Conservation (phyloP, 2,888 invertebrate species). For the Lapara coniferarum region DNA sequence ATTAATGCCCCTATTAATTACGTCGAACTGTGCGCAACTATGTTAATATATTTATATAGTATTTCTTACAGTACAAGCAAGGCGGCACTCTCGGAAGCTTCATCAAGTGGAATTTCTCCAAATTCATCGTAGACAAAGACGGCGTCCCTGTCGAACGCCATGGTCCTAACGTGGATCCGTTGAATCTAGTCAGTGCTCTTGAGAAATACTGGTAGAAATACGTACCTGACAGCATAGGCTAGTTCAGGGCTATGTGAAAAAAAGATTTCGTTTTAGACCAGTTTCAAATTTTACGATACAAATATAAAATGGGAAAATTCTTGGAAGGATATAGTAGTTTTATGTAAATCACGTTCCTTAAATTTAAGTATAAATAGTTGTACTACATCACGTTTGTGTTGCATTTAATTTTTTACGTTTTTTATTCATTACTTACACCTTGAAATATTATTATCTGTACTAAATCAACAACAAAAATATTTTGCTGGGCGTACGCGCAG, state of each 20-base stretch:
- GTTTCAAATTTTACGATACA: not conserved
- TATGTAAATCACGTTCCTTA: not conserved
- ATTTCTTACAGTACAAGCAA: conserved; percentile 66
- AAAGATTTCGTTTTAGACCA: not conserved
- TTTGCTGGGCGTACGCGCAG: not conserved
- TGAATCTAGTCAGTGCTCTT: conserved; percentile 76
- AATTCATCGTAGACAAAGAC: conserved; percentile 90
- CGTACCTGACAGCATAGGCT: not conserved
- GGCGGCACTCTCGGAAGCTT: conserved; percentile 85
- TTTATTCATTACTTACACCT: not conserved
- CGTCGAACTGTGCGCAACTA: no score
- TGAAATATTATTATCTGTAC: not conserved
- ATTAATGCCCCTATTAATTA: no score
- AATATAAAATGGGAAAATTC: not conserved
- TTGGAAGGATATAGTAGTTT: not conserved
- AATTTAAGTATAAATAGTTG: not conserved
- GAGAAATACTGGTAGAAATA: conserved; percentile 82
- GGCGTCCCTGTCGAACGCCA: conserved; percentile 88
- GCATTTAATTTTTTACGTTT: not conserved
- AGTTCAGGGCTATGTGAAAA: not conserved
- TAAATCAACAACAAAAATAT: not conserved
- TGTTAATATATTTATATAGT: not conserved
- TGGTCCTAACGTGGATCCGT: conserved; percentile 84
- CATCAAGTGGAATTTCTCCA: conserved; percentile 94
- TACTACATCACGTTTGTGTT: not conserved